These are phyloP conservation scores for Bombyx mori DNA, from an alignment of 1,140 invertebrate genomes.

Conservation along the genomic window ASM3026992v2 NC_085123.1:15008001-15008500, in stretches of 20 bases:
- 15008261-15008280: no score
- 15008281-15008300: neutral
- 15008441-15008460: no score
- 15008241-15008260: no score
- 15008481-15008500: no score
- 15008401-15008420: no score
- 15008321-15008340: no score
- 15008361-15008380: no score
- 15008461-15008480: no score
- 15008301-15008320: neutral
- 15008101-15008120: conserved; percentile 39
- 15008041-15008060: conserved; percentile 38
- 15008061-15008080: conserved; percentile 60
- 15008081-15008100: conserved; percentile 55
- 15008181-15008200: conserved; percentile 60
- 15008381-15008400: no score
- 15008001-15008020: neutral
- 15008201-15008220: neutral
- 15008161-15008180: conserved; percentile 61
- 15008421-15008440: no score
- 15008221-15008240: neutral
- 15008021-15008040: no score
- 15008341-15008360: no score
- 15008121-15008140: conserved; percentile 58
- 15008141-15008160: conserved; percentile 59